Percentiles rank a stretch among this genome's conserved stretches.
Conservation (phyloP, 1,140 invertebrate genomes). For the Drosophila albomicans region DNA sequence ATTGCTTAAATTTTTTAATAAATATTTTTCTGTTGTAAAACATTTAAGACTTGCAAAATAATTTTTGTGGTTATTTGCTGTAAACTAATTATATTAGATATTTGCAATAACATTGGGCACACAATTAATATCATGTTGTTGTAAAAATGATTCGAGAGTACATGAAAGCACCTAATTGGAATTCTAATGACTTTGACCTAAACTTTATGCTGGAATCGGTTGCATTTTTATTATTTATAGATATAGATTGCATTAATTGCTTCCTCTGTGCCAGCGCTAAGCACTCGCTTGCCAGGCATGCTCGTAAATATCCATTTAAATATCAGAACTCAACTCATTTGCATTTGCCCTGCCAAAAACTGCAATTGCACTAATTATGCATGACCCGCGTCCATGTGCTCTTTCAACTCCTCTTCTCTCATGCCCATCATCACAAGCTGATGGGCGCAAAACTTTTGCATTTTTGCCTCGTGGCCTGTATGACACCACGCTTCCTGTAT, state of each 20-base stretch:
- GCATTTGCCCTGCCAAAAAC: conserved; percentile 50
- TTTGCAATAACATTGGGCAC: too few relatives aligned
- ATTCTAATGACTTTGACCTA: conserved; percentile 2
- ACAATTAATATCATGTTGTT: too few relatives aligned
- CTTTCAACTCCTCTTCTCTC: too few relatives aligned
- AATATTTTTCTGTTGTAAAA: too few relatives aligned
- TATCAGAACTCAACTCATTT: conserved; percentile 52
- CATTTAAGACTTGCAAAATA: too few relatives aligned
- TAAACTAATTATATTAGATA: neutral
- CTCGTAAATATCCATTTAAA: conserved; percentile 16
- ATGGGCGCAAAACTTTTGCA: conserved; percentile 34
- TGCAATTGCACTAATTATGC: conserved; percentile 66
- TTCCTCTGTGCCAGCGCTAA: neutral
- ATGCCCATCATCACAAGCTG: neutral
- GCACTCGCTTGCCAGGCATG: neutral
- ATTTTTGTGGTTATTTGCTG: too few relatives aligned
- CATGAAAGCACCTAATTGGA: neutral
- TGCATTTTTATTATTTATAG: conserved; percentile 1
- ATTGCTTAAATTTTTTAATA: too few relatives aligned
- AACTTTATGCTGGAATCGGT: neutral
- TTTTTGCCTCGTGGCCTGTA: conserved; percentile 55
- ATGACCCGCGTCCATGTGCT: conserved; percentile 23
- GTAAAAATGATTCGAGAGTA: too few relatives aligned
- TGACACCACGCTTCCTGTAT: conserved; percentile 29
- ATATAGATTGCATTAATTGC: conserved; percentile 3